Evolutionary conservation across 2,797 vertebrate species (phyloP).

Genomic region (Anabacerthia variegaticeps): DNA sequence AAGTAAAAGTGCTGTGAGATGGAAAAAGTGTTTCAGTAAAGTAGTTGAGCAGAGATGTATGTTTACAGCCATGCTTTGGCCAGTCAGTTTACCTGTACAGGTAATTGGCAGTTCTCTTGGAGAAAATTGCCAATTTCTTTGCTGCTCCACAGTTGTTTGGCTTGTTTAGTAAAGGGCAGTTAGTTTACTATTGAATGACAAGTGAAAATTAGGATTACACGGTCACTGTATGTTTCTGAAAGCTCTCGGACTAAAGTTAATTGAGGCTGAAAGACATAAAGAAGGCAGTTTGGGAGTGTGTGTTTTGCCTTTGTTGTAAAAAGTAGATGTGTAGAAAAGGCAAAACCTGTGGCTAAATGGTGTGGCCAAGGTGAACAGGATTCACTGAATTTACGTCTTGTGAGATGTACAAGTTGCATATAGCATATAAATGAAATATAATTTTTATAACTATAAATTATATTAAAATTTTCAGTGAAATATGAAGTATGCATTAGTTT

Average conservation of each 20-base stretch:
- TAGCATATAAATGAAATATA: background rate
- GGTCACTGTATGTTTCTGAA: background rate
- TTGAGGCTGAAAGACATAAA: background rate
- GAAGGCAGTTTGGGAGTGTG: background rate
- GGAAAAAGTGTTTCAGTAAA: conserved; percentile 26
- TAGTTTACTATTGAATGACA: background rate
- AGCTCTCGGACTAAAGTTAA: background rate
- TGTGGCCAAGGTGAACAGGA: background rate
- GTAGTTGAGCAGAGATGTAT: background rate
- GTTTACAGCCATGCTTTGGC: background rate
- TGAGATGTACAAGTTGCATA: background rate
- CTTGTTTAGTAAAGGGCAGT: background rate
- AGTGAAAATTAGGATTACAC: background rate
- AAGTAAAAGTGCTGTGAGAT: conserved; percentile 24
- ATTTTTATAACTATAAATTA: background rate
- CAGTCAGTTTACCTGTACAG: background rate
- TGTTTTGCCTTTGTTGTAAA: background rate
- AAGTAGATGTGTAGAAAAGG: background rate
- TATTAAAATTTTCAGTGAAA: background rate
- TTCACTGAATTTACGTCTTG: background rate
- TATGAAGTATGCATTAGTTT: background rate
- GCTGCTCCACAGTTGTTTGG: background rate
- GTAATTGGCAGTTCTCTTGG: background rate
- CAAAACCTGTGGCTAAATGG: background rate
- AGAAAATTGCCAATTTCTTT: conserved; percentile 23